Percentiles rank a stretch among this genome's conserved stretches.
Conservation (phyloP, 2,113 vertebrate genomes). For the Dromas ardeola region DNA sequence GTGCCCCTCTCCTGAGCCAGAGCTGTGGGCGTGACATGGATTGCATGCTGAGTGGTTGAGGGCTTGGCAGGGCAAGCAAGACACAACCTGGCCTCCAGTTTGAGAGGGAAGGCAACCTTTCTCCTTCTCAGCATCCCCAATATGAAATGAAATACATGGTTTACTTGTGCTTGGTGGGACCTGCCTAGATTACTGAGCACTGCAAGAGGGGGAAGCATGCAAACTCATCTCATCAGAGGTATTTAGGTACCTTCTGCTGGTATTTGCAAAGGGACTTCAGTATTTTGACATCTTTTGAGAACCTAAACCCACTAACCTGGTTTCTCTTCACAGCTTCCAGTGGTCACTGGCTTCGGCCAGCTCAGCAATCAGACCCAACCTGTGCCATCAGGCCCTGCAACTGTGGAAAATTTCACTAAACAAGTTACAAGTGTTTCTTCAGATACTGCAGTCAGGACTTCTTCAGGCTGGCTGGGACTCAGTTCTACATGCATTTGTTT, state of each 20-base stretch:
- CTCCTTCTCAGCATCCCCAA: not conserved
- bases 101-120: not conserved
- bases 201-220: not conserved
- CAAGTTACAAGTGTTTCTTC: not conserved
- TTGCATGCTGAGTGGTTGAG: not conserved
- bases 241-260: not conserved
- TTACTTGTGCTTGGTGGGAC: not conserved
- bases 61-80: not conserved
- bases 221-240: not conserved
- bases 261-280: not conserved
- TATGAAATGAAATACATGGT: not conserved
- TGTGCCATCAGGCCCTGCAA: not conserved
- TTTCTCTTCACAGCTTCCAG: not conserved
- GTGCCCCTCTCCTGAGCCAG: not conserved
- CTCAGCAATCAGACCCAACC: not conserved
- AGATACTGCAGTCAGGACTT: not conserved
- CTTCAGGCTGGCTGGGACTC: not conserved
- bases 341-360: not conserved
- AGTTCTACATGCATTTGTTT: not conserved
- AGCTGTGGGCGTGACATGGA: not conserved
- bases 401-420: not conserved
- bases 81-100: fast-evolving
- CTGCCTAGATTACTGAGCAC: not conserved
- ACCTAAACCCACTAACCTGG: not conserved
- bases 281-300: not conserved